Conservation (phyloP, 2,888 invertebrate species). For the Coleophora flavipennella region DNA sequence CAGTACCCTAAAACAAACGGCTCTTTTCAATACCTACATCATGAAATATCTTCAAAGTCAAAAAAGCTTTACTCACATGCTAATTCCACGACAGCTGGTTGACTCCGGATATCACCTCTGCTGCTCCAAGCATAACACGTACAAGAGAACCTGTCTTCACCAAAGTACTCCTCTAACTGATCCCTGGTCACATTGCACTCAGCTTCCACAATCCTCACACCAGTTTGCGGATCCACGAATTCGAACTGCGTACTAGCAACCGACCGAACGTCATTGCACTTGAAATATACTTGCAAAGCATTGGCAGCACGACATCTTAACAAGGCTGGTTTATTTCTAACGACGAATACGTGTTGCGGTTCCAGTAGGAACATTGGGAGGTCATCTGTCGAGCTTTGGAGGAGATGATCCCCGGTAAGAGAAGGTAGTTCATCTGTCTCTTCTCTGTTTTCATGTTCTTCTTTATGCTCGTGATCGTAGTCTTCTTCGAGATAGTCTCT, state of each 20-base stretch:
- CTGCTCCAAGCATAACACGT: conserved; percentile 96
- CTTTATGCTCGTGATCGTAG: conserved; percentile 43
- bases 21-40: no score
- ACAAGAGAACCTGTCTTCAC: conserved; percentile 91
- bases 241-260: conserved; percentile 81
- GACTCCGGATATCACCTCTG: conserved; percentile 88
- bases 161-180: conserved; percentile 94
- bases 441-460: conserved; percentile 64
- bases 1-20: no score
- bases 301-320: conserved; percentile 92
- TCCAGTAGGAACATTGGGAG: conserved; percentile 90
- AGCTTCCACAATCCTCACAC: conserved; percentile 88
- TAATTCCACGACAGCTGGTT: conserved; percentile 89
- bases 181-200: conserved; percentile 90
- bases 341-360: conserved; percentile 90
- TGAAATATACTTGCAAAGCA: conserved; percentile 89
- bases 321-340: conserved; percentile 91
- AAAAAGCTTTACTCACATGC: conserved; percentile 96
- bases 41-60: not conserved
- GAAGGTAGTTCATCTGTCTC: conserved; percentile 64
- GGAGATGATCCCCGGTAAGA: conserved; percentile 58
- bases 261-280: conserved; percentile 87
- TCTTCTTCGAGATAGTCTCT: conserved; percentile 65
- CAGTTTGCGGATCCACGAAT: conserved; percentile 92
- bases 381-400: conserved; percentile 76